Evolutionary conservation across 37 sponge, comb jelly and placozoan genomes (phyloP).

Genomic region (Agelas oroides): DNA sequence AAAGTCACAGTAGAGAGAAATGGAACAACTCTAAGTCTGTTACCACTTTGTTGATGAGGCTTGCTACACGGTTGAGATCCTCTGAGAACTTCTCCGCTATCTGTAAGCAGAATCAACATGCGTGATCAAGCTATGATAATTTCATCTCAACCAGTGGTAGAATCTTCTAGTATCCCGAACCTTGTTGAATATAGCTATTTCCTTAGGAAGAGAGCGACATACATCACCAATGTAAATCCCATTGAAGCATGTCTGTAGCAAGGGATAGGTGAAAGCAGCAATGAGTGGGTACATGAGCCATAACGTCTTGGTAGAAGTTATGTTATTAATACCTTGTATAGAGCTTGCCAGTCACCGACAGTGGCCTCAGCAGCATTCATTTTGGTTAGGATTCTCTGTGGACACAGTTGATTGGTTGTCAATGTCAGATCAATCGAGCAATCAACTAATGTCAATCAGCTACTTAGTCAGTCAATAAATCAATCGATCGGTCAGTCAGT

Average conservation of each 20-base stretch:
- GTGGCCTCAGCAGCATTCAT: conserved; percentile 81
- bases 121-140: not conserved
- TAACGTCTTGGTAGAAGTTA: not conserved
- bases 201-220: conserved; percentile 71
- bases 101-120: conserved; percentile 23
- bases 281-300: not conserved
- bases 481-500: no score
- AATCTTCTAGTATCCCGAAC: conserved; percentile 22
- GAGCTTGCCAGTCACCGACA: conserved; percentile 86
- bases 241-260: conserved; percentile 79
- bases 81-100: conserved; percentile 54
- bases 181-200: conserved; percentile 70
- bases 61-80: conserved; percentile 71
- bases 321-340: conserved; percentile 78
- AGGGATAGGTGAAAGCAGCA: not conserved
- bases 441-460: no score
- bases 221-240: conserved; percentile 84
- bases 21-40: no score
- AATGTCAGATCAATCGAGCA: no score
- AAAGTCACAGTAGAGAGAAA: no score
- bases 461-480: no score
- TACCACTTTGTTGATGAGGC: conserved; percentile 82
- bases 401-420: not conserved
- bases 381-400: conserved; percentile 78
- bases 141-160: no score